Evolutionary conservation across 2,113 vertebrate genomes (phyloP).

Genomic region (Micronisus gabar): DNA sequence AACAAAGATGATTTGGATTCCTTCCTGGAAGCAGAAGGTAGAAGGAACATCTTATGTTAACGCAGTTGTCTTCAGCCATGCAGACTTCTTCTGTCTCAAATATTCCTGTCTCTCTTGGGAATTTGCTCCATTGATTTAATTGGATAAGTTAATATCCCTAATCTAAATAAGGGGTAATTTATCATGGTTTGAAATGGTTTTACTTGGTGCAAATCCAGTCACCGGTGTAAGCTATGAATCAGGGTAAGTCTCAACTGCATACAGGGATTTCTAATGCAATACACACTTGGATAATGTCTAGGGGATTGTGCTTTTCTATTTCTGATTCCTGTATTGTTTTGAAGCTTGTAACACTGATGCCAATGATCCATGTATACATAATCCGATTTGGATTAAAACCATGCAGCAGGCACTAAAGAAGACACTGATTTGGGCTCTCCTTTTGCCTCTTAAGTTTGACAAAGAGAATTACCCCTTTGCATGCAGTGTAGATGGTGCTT

Average conservation of each 20-base stretch:
- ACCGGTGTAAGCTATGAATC: neutral
- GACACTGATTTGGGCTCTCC: neutral
- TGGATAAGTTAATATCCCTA: neutral
- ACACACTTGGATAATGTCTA: neutral
- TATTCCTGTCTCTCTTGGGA: neutral
- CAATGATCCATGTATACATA: neutral
- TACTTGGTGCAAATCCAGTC: neutral
- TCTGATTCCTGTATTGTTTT: neutral
- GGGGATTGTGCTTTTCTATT: neutral
- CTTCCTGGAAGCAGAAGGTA: constrained; percentile 6
- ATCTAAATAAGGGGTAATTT: neutral
- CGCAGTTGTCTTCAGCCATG: neutral
- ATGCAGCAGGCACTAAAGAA: neutral
- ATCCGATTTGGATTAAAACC: neutral
- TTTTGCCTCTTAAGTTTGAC: neutral
- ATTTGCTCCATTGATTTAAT: neutral
- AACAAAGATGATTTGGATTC: constrained; percentile 3
- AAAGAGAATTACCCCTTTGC: neutral
- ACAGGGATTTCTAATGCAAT: neutral
- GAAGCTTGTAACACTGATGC: neutral
- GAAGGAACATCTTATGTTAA: neutral
- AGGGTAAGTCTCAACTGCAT: neutral
- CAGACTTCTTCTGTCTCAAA: neutral
- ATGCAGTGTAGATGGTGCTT: neutral
- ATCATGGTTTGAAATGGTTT: neutral